phyloP scores from a whole-genome alignment of 2,113 vertebrate genomes.

The Loxodonta africana region DNA sequence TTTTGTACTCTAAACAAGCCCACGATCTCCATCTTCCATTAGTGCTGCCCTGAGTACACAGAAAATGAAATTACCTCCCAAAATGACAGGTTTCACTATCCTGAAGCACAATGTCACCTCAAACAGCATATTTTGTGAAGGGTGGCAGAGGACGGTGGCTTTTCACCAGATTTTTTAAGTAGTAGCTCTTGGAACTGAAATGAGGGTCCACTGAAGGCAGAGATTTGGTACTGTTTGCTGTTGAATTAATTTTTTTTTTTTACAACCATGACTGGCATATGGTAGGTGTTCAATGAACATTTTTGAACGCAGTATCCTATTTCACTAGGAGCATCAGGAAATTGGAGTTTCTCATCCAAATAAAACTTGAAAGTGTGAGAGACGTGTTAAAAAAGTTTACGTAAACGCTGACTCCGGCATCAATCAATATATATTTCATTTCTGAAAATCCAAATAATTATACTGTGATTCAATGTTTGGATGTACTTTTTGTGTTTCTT shows the following conservation, averaged over 20 bases:
- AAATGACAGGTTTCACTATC: not conserved
- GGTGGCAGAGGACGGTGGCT: not conserved
- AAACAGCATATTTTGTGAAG: not conserved
- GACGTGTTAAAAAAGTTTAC: not conserved
- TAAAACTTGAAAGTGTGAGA: not conserved
- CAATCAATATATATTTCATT: conserved; percentile 33
- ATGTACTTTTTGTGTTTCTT: not conserved
- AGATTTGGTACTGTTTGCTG: not conserved
- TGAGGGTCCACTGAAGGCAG: not conserved
- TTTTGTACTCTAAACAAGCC: not conserved
- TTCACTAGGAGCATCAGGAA: not conserved
- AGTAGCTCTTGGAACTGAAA: not conserved
- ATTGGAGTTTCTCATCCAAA: not conserved
- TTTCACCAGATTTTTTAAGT: conserved; percentile 43
- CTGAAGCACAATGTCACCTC: not conserved
- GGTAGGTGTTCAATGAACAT: not conserved
- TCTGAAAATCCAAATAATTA: conserved; percentile 59
- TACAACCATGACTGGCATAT: not conserved
- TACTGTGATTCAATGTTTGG: not conserved
- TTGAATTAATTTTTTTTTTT: not conserved
- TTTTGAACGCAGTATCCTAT: not conserved
- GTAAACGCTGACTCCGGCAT: not conserved
- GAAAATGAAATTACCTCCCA: not conserved
- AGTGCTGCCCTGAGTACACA: not conserved
- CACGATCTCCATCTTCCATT: conserved; percentile 13